Percentiles rank a stretch among this genome's conserved stretches.
Evolutionary conservation across 2,797 vertebrate species (phyloP).

Genomic region (Coreius guichenoti): DNA sequence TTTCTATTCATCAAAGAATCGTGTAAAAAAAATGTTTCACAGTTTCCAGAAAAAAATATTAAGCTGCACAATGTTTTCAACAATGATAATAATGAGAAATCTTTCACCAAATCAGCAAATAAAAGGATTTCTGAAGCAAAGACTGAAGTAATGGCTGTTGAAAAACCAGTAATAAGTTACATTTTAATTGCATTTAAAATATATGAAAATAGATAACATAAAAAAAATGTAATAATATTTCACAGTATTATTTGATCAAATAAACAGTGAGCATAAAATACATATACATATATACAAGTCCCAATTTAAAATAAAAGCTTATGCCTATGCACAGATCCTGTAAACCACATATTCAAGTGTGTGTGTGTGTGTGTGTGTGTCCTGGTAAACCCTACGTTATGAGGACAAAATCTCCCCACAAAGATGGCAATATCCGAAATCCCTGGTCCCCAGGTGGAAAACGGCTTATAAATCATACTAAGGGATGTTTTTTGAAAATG

Average conservation of each 20-base stretch:
- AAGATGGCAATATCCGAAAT: too few relatives aligned
- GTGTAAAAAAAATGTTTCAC: neutral
- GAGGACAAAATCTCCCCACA: too few relatives aligned
- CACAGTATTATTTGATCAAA: neutral
- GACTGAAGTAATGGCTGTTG: neutral
- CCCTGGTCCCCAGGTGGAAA: too few relatives aligned
- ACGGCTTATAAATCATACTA: too few relatives aligned
- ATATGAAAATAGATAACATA: neutral
- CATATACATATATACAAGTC: too few relatives aligned
- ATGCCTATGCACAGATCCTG: too few relatives aligned
- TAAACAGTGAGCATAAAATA: neutral
- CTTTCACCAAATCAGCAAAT: neutral
- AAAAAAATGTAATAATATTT: neutral
- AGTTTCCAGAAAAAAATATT: neutral
- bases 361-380: neutral
- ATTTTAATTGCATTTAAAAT: too few relatives aligned
- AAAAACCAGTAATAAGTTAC: neutral
- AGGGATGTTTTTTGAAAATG: too few relatives aligned
- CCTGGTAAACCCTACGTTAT: too few relatives aligned
- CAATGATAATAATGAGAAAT: neutral
- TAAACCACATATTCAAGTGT: too few relatives aligned
- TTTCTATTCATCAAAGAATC: neutral
- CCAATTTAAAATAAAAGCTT: too few relatives aligned
- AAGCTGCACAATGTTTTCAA: neutral
- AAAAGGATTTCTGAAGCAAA: neutral